Evolutionary conservation across 1,140 invertebrate species (phyloP).

Genomic region (Cheumatopsyche charites): DNA sequence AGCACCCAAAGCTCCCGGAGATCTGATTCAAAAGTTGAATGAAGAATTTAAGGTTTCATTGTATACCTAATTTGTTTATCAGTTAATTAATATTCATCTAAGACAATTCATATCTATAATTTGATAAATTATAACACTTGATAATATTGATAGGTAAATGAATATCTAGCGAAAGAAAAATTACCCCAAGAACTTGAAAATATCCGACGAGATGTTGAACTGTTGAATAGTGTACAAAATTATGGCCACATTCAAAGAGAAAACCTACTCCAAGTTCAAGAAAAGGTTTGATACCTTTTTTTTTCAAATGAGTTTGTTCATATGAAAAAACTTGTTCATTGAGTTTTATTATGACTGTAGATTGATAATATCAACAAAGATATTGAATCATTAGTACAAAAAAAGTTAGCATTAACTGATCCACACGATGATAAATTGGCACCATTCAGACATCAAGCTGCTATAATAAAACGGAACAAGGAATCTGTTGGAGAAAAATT

Average conservation of each 20-base stretch:
- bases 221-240: conserved; percentile 70
- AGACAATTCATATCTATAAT: neutral
- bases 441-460: conserved; percentile 83
- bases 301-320: conserved; percentile 8
- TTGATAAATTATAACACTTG: neutral
- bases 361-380: conserved; percentile 67
- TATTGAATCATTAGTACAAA: conserved; percentile 65
- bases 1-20: conserved; percentile 59
- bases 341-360: no score
- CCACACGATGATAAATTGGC: conserved; percentile 74
- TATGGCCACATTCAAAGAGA: conserved; percentile 72
- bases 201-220: conserved; percentile 69
- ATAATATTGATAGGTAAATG: conserved; percentile 62
- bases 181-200: conserved; percentile 73
- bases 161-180: conserved; percentile 79
- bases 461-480: conserved; percentile 79
- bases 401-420: conserved; percentile 58
- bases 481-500: conserved; percentile 73
- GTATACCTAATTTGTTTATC: no score
- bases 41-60: conserved; percentile 76
- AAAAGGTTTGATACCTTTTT: conserved; percentile 59
- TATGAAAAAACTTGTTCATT: neutral
- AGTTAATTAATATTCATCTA: no score
- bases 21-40: conserved; percentile 71
- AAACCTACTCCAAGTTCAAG: conserved; percentile 69